Base-by-base conservation (phyloP, 2,888 invertebrate species). In the Agrotis puta region DNA sequence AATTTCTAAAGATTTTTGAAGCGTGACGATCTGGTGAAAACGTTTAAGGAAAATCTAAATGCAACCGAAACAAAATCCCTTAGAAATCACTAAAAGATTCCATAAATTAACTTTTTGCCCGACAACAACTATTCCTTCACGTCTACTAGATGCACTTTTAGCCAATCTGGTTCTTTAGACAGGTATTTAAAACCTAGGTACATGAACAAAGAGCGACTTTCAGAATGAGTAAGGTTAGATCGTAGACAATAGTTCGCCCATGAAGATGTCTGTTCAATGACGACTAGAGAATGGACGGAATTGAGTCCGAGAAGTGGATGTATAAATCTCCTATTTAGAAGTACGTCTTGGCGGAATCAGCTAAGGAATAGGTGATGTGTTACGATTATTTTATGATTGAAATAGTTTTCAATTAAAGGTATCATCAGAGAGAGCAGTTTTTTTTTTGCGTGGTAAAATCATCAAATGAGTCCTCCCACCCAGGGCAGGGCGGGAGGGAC, bases 191-290 rank as follows among this genome's bases (percentile, higher is more conserved):
- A 70, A 53, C 64, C 56, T 67, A 77, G 53, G 65, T 70, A 72
- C 79, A 73, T 63, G 56, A 79, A 81, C 81, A 84, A 83, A 72
- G 77, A 74, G 56, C 66, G 58, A 74, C 83, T 81, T 79, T 81
- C 84, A 64, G 79, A 83, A 78, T 53, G 66, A 71, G 73, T 79
- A 77, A 85, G 84, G 86, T 84, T 85, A 85, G 70, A 63, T 79
- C 57, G 54, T 39, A 79, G 70, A 85, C 84, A 85, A 85, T 82
- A 67, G 77, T 20, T 66, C 33, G 84, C 84, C 85, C 82, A 65
- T 85, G 84, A 84, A 85, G 86, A 82, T 80, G 75, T 66, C 56
- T 64, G 70, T 73, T 84, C 86, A 85, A 84, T 85, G 86, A 76
- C 84, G 77, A 54, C 70, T 78, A 62, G 77, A 85, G 84, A 85